Percentiles rank a stretch among this genome's conserved stretches.
Evolutionary conservation across 2,888 invertebrate genomes (phyloP).

Genomic region (Andrena minutula): DNA sequence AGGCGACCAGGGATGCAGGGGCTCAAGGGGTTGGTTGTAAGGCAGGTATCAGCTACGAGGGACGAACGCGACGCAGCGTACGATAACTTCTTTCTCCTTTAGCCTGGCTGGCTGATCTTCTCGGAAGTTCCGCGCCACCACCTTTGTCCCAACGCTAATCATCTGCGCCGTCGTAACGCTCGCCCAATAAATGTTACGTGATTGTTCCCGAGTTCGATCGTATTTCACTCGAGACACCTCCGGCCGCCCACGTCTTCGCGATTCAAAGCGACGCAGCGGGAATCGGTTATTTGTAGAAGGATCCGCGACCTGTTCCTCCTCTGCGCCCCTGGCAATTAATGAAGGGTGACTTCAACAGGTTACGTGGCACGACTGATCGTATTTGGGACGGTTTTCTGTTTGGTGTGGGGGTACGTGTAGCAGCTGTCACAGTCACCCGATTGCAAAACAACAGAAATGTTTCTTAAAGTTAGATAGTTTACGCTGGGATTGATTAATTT

Average conservation of each 20-base stretch:
- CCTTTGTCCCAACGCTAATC: not conserved
- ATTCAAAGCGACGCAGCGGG: not conserved
- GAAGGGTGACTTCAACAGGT: not conserved
- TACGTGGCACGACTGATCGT: too few species aligned
- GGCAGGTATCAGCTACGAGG: conserved; percentile 61
- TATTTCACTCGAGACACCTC: not conserved
- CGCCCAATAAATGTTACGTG: not conserved
- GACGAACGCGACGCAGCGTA: conserved; percentile 42
- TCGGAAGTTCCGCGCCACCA: not conserved
- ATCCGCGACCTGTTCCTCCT: not conserved
- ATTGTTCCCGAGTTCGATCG: not conserved
- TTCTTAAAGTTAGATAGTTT: too few species aligned
- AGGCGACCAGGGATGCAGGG: conserved; percentile 37
- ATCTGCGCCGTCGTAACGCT: not conserved
- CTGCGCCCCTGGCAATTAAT: not conserved
- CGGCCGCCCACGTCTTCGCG: not conserved
- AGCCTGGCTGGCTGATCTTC: conserved; percentile 22
- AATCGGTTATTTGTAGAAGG: not conserved
- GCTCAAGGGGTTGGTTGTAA: not conserved
- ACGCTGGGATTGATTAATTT: too few species aligned
- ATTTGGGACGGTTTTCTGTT: too few species aligned
- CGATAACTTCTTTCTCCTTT: conserved; percentile 48
- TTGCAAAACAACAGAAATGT: too few species aligned
- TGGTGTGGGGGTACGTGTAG: too few species aligned
- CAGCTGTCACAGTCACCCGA: too few species aligned